phyloP scores from a whole-genome alignment of 1,140 invertebrate species.

The Archivesica marissinica region DNA sequence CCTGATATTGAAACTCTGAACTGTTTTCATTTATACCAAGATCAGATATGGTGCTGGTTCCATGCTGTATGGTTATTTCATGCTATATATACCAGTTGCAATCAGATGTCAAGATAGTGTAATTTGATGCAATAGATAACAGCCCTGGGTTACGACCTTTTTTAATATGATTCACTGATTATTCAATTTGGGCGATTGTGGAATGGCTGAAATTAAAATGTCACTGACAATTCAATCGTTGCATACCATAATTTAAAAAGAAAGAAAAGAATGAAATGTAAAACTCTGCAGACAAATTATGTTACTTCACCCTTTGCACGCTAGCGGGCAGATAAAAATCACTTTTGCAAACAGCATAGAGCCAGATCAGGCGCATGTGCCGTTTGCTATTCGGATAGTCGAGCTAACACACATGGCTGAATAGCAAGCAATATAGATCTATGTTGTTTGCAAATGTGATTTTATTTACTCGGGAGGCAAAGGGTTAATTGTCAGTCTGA shows the following conservation, averaged over 20 bases:
- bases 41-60: background rate
- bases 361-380: too few species aligned
- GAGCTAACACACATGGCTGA: too few species aligned
- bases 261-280: background rate
- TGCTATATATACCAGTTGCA: slow-evolving; percentile 4
- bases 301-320: background rate
- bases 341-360: too few species aligned
- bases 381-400: too few species aligned
- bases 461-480: too few species aligned
- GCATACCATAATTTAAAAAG: background rate
- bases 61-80: slow-evolving; percentile 1
- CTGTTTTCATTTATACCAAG: too few species aligned
- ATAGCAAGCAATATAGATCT: too few species aligned
- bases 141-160: background rate
- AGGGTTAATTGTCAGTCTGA: background rate
- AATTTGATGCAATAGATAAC: slow-evolving; percentile 19
- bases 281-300: background rate
- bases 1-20: too few species aligned
- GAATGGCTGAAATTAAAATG: slow-evolving; percentile 6
- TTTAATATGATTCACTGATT: slow-evolving; percentile 21
- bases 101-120: background rate
- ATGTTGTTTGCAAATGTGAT: too few species aligned
- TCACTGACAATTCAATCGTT: slow-evolving; percentile 4
- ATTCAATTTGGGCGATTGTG: slow-evolving; percentile 2
- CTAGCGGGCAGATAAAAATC: too few species aligned